Evolutionary conservation across 2,797 vertebrate genomes (phyloP).

Genomic region (Sebastes aleutianus): DNA sequence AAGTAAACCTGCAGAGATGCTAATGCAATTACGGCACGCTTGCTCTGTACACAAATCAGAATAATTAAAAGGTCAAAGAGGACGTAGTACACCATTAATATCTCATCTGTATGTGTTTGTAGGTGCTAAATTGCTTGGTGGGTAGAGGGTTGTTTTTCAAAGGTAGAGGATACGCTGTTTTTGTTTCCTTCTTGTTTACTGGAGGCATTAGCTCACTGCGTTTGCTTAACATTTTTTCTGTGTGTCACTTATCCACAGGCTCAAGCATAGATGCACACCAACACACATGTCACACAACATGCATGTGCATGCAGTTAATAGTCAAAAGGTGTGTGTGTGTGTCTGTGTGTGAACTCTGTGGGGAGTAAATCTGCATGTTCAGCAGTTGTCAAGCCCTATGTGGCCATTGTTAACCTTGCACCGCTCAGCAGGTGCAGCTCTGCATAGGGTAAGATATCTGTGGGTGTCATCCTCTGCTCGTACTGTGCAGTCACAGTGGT

Average conservation of each 20-base stretch:
- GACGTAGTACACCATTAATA: constrained; percentile 69
- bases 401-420: constrained; percentile 72
- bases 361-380: constrained; percentile 51
- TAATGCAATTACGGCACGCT: constrained; percentile 71
- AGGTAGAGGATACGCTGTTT: constrained; percentile 41
- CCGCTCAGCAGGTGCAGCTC: constrained; percentile 61
- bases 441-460: constrained; percentile 37
- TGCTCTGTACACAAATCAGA: constrained; percentile 72
- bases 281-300: not conserved
- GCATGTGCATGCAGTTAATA: not conserved
- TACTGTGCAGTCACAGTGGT: not conserved
- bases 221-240: constrained; percentile 17
- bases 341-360: constrained; percentile 5
- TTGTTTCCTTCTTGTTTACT: constrained; percentile 56
- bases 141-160: constrained; percentile 57
- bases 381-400: constrained; percentile 66
- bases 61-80: constrained; percentile 80
- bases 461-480: constrained; percentile 41
- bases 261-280: not conserved
- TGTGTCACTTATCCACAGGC: not conserved
- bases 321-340: not conserved
- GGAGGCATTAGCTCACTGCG: constrained; percentile 29
- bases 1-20: constrained; percentile 70
- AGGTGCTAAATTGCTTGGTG: constrained; percentile 62
- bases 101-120: constrained; percentile 73